Percentiles rank a stretch among this genome's conserved stretches.
Evolutionary conservation across 2,888 invertebrate species (phyloP).

Genomic region (Drosophila setosimentum): DNA sequence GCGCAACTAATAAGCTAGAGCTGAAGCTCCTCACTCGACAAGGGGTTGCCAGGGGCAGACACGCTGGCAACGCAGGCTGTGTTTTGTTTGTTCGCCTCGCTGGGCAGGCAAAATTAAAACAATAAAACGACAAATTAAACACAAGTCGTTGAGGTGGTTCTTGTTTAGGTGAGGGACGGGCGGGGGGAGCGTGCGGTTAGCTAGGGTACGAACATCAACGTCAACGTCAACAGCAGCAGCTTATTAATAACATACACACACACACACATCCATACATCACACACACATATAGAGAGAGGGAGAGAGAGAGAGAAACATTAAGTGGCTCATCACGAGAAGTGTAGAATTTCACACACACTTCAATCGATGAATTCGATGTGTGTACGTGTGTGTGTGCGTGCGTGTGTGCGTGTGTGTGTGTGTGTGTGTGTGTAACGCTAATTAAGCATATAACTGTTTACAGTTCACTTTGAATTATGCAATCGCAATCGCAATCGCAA

Average conservation of each 20-base stretch:
- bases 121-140: conserved; percentile 75
- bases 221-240: conserved; percentile 40
- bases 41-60: conserved; percentile 48
- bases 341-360: conserved; percentile 64
- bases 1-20: conserved; percentile 69
- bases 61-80: conserved; percentile 9
- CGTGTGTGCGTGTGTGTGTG: conserved; percentile 14
- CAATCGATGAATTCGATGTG: conserved; percentile 28
- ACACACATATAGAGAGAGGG: background rate
- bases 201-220: conserved; percentile 3
- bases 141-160: conserved; percentile 29
- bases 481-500: conserved; percentile 7
- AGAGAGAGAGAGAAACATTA: background rate
- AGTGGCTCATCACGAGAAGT: conserved; percentile 55
- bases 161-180: background rate
- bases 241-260: conserved; percentile 70
- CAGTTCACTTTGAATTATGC: conserved; percentile 8
- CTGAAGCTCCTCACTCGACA: conserved; percentile 18
- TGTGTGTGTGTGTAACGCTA: conserved; percentile 46
- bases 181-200: background rate
- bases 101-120: conserved; percentile 73
- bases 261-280: conserved; percentile 21
- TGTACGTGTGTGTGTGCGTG: conserved; percentile 5
- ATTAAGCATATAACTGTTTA: conserved; percentile 66
- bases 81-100: conserved; percentile 55